Conservation (phyloP, 2,113 vertebrate species). For the Megaleporinus macrocephalus region DNA sequence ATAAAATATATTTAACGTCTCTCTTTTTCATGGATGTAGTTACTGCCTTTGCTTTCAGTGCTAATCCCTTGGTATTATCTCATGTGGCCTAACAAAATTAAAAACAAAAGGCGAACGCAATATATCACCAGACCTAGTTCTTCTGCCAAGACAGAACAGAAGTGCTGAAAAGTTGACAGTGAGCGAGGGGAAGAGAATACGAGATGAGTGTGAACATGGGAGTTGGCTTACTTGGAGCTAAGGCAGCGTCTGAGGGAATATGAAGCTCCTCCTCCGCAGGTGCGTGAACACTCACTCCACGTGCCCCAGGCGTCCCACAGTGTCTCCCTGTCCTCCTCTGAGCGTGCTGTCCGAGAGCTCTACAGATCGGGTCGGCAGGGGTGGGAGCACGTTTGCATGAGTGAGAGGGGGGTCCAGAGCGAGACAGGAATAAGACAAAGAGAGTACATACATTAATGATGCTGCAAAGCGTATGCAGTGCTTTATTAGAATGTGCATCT, state of each 20-base stretch:
- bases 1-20: too few species aligned
- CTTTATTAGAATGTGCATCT: too few species aligned
- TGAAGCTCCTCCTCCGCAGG: slow-evolving; percentile 93
- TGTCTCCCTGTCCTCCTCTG: slow-evolving; percentile 89
- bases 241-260: slow-evolving; percentile 94
- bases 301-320: slow-evolving; percentile 96
- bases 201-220: background rate
- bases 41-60: too few species aligned
- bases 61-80: too few species aligned
- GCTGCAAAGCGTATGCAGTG: too few species aligned
- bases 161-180: background rate
- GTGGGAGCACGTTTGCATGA: slow-evolving; percentile 1
- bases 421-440: background rate
- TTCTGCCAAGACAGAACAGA: background rate
- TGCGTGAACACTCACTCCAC: slow-evolving; percentile 96
- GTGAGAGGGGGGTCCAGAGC: background rate
- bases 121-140: too few species aligned
- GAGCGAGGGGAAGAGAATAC: background rate
- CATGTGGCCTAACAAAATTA: too few species aligned
- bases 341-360: slow-evolving; percentile 90
- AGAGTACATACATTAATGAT: background rate
- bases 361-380: slow-evolving; percentile 59
- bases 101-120: background rate
- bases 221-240: slow-evolving; percentile 85
- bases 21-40: too few species aligned